Evolutionary conservation across 2,113 vertebrate genomes (phyloP).

Genomic region (Columba janthina): DNA sequence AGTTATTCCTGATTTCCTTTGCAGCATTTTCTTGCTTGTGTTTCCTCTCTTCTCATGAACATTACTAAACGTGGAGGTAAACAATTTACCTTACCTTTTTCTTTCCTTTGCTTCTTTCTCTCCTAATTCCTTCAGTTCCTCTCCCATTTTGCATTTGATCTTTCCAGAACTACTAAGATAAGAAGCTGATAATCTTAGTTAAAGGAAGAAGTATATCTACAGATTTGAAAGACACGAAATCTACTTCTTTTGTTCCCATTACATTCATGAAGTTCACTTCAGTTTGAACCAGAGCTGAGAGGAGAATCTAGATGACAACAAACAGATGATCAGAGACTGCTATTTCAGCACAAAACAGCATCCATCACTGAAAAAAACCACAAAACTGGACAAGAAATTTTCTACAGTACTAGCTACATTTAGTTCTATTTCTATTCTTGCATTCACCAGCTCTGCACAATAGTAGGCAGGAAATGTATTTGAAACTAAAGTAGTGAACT

Average conservation of each 20-base stretch:
- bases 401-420: neutral
- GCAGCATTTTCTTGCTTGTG: neutral
- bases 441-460: neutral
- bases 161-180: neutral
- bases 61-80: neutral
- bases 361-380: neutral
- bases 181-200: neutral
- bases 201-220: neutral
- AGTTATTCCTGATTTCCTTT: neutral
- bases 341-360: neutral
- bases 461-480: neutral
- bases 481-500: neutral
- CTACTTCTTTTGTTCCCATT: neutral
- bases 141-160: neutral
- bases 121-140: neutral
- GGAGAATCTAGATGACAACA: neutral
- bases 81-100: neutral
- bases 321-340: neutral
- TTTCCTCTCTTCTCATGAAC: neutral
- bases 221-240: neutral
- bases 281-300: neutral
- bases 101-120: neutral
- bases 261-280: neutral
- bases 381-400: neutral
- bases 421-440: neutral